phyloP scores from a whole-genome alignment of 2,888 invertebrate genomes.

The Morpho achilles region DNA sequence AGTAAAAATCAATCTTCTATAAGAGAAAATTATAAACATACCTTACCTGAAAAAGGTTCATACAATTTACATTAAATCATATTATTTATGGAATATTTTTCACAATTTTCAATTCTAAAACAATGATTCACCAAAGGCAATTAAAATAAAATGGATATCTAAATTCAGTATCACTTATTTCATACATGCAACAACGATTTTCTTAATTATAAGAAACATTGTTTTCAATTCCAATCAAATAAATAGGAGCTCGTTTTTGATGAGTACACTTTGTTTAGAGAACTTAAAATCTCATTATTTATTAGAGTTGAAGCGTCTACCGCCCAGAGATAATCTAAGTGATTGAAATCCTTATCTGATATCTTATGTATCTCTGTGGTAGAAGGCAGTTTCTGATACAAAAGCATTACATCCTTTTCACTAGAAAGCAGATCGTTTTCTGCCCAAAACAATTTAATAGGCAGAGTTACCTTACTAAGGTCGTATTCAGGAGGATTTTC shows the following conservation, averaged over 20 bases:
- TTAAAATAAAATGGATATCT: no score
- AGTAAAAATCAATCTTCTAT: no score
- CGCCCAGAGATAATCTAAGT: slow-evolving; percentile 85
- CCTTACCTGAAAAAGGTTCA: no score
- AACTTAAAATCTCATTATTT: slow-evolving; percentile 71
- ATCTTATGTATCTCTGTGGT: slow-evolving; percentile 76
- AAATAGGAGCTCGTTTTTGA: not conserved
- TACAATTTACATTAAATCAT: no score
- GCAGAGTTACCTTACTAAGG: slow-evolving; percentile 76
- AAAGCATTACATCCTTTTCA: slow-evolving; percentile 76
- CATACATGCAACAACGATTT: no score
- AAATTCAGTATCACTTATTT: no score
- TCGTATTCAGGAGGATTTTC: slow-evolving; percentile 81
- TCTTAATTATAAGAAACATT: no score
- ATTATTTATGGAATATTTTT: no score
- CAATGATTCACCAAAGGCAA: no score
- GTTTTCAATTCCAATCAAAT: no score
- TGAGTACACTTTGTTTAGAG: slow-evolving; percentile 33
- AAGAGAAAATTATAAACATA: no score
- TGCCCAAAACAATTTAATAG: slow-evolving; percentile 82
- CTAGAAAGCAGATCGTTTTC: slow-evolving; percentile 86
- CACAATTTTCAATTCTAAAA: no score
- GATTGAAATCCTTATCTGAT: slow-evolving; percentile 82
- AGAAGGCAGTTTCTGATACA: slow-evolving; percentile 70
- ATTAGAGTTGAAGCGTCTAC: slow-evolving; percentile 79